Evolutionary conservation across 2,113 vertebrate genomes (phyloP).

Genomic region (Todiramphus saurophagus): DNA sequence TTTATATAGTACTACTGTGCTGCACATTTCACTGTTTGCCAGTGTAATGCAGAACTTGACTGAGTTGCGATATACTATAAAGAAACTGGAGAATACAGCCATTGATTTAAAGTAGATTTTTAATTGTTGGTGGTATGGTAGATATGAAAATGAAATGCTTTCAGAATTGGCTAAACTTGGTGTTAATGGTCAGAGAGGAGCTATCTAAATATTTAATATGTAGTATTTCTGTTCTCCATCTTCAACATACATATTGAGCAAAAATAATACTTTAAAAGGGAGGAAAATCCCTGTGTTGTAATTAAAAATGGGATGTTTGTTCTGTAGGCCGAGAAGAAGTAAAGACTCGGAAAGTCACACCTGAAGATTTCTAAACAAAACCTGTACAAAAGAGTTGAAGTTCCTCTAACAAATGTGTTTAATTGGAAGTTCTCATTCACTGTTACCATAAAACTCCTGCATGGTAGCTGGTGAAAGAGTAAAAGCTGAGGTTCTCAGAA

Average conservation of each 20-base stretch:
- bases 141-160: not conserved
- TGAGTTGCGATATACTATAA: not conserved
- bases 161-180: not conserved
- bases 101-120: not conserved
- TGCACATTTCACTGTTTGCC: not conserved
- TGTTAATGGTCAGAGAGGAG: not conserved
- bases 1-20: not conserved
- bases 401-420: not conserved
- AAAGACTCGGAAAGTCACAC: not conserved
- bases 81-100: not conserved
- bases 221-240: not conserved
- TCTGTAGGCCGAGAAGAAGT: not conserved
- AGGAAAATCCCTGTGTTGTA: not conserved
- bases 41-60: not conserved
- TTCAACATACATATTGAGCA: accelerated
- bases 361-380: not conserved
- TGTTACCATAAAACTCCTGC: not conserved
- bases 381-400: not conserved
- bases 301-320: not conserved
- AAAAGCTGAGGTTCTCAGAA: not conserved
- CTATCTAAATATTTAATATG: not conserved
- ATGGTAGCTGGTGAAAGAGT: not conserved
- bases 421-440: not conserved
- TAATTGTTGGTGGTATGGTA: not conserved
- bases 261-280: not conserved